A percentile compares a stretch with the other conserved stretches of the same genome.
Conservation (phyloP, 2,797 vertebrate genomes). For the Halcyon chelicuti region DNA sequence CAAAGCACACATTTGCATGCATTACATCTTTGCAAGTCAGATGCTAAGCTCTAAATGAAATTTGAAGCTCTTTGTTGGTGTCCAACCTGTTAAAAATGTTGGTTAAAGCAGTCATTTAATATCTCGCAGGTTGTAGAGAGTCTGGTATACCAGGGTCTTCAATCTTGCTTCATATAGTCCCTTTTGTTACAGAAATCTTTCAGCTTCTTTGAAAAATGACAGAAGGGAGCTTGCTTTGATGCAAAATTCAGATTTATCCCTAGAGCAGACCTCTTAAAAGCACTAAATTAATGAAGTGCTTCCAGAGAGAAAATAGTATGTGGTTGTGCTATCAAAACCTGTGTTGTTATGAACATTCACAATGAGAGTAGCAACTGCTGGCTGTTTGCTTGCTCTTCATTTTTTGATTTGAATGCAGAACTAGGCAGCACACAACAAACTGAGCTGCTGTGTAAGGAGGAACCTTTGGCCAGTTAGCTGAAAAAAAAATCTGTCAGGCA, state of each 20-base stretch:
- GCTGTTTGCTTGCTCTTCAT: not conserved
- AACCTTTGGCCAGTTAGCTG: not conserved
- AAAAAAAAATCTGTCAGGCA: not conserved
- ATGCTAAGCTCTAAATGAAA: not conserved
- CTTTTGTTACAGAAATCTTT: not conserved
- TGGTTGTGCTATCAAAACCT: not conserved
- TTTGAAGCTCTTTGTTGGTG: not conserved
- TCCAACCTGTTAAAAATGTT: fast-evolving
- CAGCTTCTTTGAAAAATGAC: not conserved
- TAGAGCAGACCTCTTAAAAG: not conserved
- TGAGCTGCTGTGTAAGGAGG: not conserved
- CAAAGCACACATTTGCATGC: not conserved
- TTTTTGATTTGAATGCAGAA: not conserved
- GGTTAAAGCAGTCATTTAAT: not conserved
- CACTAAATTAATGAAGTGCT: not conserved
- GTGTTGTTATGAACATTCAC: not conserved
- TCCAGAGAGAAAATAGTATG: not conserved
- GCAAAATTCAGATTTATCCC: not conserved
- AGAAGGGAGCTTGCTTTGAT: not conserved
- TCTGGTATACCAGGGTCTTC: not conserved
- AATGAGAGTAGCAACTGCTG: not conserved
- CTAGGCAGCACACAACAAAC: not conserved
- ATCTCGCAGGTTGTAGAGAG: not conserved
- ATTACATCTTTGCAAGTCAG: not conserved
- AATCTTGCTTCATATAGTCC: not conserved